Conservation (phyloP, 2,797 vertebrate species). For the Pangasius mekongensis region DNA sequence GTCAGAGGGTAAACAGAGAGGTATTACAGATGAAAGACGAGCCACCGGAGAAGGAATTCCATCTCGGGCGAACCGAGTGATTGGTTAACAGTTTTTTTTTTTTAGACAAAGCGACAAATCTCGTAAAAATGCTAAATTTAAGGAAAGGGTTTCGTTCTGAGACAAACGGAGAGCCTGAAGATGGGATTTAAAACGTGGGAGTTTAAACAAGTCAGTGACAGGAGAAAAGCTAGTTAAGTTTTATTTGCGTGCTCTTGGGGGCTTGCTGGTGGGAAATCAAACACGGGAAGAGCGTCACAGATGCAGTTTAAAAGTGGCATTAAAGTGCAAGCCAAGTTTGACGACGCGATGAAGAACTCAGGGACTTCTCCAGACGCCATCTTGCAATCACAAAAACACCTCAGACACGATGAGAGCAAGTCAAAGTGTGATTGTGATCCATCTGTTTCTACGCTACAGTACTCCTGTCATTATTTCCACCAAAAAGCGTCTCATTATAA, state of each 20-base stretch:
- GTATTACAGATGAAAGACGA: conserved; percentile 60
- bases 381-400: not conserved
- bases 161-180: not conserved
- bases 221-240: conserved; percentile 31
- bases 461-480: conserved; percentile 28
- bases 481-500: not conserved
- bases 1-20: conserved; percentile 59
- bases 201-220: conserved; percentile 22
- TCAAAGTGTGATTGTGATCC: not conserved
- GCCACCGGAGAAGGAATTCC: conserved; percentile 54
- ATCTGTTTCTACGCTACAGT: not conserved
- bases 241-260: conserved; percentile 10
- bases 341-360: not conserved
- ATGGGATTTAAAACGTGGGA: conserved; percentile 28
- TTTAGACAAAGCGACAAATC: conserved; percentile 33
- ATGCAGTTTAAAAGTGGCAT: conserved; percentile 6
- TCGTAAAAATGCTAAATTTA: conserved; percentile 39
- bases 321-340: conserved; percentile 2
- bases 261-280: conserved; percentile 15
- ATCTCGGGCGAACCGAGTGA: conserved; percentile 28
- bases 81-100: conserved; percentile 49
- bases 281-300: conserved; percentile 12
- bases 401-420: not conserved
- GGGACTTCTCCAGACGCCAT: no score
- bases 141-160: conserved; percentile 4